A percentile compares a stretch with the other conserved stretches of the same genome.
These are phyloP conservation scores for Pheosia gnoma DNA, from an alignment of 2,888 invertebrate species.

Conservation along the genomic window DNA sequence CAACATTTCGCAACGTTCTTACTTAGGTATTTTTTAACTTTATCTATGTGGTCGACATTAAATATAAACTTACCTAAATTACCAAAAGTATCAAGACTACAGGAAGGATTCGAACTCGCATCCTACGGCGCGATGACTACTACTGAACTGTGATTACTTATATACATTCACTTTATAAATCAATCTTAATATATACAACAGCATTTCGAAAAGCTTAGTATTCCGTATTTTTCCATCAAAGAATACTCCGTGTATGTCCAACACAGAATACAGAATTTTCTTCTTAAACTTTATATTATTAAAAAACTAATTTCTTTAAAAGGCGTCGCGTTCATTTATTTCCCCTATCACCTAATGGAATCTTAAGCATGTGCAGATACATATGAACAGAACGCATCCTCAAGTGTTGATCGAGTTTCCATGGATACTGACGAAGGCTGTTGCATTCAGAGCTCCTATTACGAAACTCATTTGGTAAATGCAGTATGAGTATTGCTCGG, in stretches of 20 bases:
- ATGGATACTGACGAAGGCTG: constrained; percentile 47
- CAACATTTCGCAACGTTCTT: no score
- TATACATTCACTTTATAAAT: not conserved
- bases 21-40: no score
- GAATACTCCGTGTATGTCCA: not conserved
- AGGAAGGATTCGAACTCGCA: no score
- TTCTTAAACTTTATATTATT: constrained; percentile 9
- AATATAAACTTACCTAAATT: no score
- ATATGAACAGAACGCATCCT: constrained; percentile 35
- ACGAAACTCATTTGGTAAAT: constrained; percentile 76
- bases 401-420: constrained; percentile 58
- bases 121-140: no score
- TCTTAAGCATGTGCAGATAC: constrained; percentile 28
- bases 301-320: constrained; percentile 30
- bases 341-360: constrained; percentile 26
- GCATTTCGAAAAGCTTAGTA: not conserved
- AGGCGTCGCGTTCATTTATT: constrained; percentile 26
- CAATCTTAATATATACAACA: not conserved
- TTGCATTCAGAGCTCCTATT: constrained; percentile 64
- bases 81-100: no score
- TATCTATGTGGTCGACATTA: no score
- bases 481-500: constrained; percentile 58
- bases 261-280: not conserved
- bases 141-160: no score
- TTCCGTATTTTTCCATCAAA: not conserved